Evolutionary conservation across 2,797 vertebrate species (phyloP).

Genomic region (Alcedo atthis): DNA sequence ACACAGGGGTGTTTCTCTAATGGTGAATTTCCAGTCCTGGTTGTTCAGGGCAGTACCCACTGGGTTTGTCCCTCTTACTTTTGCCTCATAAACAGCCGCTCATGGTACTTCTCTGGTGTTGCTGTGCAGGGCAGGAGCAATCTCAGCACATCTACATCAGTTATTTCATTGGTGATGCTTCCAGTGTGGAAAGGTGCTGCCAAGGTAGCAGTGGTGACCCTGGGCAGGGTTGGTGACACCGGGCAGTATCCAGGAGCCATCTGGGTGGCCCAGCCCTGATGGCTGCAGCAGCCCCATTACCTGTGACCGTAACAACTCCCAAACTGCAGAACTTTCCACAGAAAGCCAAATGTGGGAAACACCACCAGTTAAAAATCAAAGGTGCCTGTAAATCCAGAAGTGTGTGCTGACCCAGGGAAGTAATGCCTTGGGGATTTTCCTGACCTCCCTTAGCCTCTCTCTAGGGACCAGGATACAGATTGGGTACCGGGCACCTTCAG

Average conservation of each 20-base stretch:
- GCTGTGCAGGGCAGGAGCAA: too few relatives aligned
- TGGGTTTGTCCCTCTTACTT: neutral
- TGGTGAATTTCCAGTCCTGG: rapidly evolving
- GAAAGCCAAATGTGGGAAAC: neutral
- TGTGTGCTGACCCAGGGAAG: neutral
- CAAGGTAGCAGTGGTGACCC: rapidly evolving
- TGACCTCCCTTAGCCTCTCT: neutral
- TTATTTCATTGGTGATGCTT: neutral
- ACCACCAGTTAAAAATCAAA: neutral
- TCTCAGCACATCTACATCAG: neutral
- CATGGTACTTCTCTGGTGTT: rapidly evolving
- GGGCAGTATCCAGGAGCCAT: rapidly evolving
- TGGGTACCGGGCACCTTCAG: neutral
- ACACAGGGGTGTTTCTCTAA: neutral
- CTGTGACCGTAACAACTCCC: neutral
- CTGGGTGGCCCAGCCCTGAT: neutral
- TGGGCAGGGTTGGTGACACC: neutral
- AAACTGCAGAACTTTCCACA: neutral
- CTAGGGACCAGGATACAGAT: neutral
- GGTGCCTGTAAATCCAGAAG: neutral
- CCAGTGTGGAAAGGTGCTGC: neutral
- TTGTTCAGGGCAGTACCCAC: neutral
- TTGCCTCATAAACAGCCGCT: neutral
- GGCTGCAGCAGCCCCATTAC: rapidly evolving
- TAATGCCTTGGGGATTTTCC: neutral